Evolutionary conservation across 2,113 vertebrate genomes (phyloP).

Genomic region (Ammodramus savannarum): DNA sequence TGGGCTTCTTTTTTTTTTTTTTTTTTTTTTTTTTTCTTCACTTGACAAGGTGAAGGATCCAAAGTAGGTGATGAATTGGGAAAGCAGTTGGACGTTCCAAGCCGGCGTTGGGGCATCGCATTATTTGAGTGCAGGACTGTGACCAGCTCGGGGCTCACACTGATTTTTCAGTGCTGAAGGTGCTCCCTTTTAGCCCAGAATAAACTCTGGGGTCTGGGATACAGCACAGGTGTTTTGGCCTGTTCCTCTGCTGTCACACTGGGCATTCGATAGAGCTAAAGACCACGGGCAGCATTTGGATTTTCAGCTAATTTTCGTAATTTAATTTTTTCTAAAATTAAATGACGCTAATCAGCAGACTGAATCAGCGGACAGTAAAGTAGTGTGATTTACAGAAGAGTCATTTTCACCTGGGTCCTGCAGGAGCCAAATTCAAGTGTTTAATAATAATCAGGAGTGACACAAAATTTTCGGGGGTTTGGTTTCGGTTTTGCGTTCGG

Average conservation of each 20-base stretch:
- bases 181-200: background rate
- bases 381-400: background rate
- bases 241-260: accelerated
- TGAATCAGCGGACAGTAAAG: background rate
- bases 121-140: constrained; percentile 48
- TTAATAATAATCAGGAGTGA: background rate
- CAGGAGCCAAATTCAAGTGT: background rate
- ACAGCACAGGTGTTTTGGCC: accelerated
- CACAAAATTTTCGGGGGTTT: background rate
- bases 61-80: constrained; percentile 10
- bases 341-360: background rate
- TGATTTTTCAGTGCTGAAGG: accelerated
- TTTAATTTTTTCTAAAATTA: background rate
- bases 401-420: background rate
- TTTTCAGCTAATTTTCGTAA: background rate
- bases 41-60: constrained; percentile 29
- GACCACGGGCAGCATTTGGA: accelerated
- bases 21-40: no score
- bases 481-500: background rate
- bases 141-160: background rate
- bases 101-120: background rate
- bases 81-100: background rate
- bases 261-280: accelerated
- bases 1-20: background rate
- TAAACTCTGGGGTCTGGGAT: background rate